Evolutionary conservation across 2,888 invertebrate species (phyloP).

Genomic region (Pyrrhosoma nymphula): DNA sequence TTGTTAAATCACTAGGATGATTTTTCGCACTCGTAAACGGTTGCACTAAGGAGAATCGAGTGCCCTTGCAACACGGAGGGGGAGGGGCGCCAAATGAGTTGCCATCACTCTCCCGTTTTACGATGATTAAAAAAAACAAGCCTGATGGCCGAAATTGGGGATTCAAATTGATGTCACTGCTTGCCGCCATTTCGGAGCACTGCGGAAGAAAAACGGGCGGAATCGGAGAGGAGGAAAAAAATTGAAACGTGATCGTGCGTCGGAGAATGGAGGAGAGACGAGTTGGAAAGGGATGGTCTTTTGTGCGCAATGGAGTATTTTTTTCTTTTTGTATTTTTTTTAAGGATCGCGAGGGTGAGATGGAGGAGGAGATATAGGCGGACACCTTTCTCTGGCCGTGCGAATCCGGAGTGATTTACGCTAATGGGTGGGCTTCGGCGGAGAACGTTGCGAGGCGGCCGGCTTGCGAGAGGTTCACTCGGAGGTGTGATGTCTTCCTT

Average conservation of each 20-base stretch:
- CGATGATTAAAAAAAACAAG: not conserved
- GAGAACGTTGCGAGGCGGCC: not conserved
- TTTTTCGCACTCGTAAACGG: not conserved
- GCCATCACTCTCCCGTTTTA: not conserved
- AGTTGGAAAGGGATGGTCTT: not conserved
- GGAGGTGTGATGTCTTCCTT: not conserved
- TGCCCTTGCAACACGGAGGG: not conserved
- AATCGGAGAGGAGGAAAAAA: not conserved
- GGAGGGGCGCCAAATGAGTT: not conserved
- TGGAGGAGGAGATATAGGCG: slow-evolving; percentile 28
- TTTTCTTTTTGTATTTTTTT: not conserved
- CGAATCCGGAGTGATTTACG: slow-evolving; percentile 43
- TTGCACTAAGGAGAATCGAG: not conserved
- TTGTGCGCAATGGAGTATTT: not conserved
- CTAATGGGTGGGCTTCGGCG: slow-evolving; percentile 6
- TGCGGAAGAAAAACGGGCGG: not conserved
- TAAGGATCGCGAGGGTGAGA: slow-evolving; percentile 35
- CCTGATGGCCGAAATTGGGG: not conserved
- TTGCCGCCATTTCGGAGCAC: not conserved
- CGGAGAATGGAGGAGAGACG: not conserved
- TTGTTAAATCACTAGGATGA: not conserved
- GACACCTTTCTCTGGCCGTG: slow-evolving; percentile 21
- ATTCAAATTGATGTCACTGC: not conserved
- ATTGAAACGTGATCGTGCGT: not conserved
- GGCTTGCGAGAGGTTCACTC: not conserved